Base-by-base conservation (phyloP, 2,113 vertebrate genomes). In the Polyodon spathula region DNA sequence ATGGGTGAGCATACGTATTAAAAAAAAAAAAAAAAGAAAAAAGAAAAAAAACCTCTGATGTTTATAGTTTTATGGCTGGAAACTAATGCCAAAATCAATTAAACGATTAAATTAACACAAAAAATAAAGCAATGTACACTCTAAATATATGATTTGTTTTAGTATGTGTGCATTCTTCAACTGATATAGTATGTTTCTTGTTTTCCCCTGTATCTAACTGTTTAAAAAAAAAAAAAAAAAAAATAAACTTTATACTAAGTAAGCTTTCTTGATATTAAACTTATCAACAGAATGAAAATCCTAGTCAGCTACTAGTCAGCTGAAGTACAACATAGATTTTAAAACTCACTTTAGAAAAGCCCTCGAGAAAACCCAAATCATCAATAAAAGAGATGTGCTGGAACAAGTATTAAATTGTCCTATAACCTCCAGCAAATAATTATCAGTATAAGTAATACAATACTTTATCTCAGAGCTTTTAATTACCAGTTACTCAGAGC, bases 331-430 rank as follows among this genome's bases (percentile, higher is more conserved):
- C 42, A 59, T 58, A 37, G 56, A 67, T 66, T 68, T 69, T 61
- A 27, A 57, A 63, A 53, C 44, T 9, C 7, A 9, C 15, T 59
- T 46, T 51, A 60, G 59, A 53, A 27, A 63, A 62, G 42, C 56
- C 62, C 62, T 12, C 38, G 63, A 71, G 71, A 63, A 63, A 62
- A 27, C 37, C 27, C 15, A n/a, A 56, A n/a, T 40, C 14, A 40
- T 73, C 63, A 56, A 73, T 71, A 65, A 59, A 52, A 37, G 61
- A 54, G 61, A 54, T 42, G 63, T 58, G 60, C 39, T 54, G 58
- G 65, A 51, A 17, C 46, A 46, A 63, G 60, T 65, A 68, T 66
- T 65, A 60, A 68, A 68, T 68, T 64, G 67, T 67, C 52, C 60
- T 69, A 50, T 11, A 63, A 71, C 37, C 66, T 57, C 65, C 39